A percentile compares a stretch with the other conserved stretches of the same genome.
phyloP scores from a whole-genome alignment of 2,113 vertebrate species.

The Chitala chitala region DNA sequence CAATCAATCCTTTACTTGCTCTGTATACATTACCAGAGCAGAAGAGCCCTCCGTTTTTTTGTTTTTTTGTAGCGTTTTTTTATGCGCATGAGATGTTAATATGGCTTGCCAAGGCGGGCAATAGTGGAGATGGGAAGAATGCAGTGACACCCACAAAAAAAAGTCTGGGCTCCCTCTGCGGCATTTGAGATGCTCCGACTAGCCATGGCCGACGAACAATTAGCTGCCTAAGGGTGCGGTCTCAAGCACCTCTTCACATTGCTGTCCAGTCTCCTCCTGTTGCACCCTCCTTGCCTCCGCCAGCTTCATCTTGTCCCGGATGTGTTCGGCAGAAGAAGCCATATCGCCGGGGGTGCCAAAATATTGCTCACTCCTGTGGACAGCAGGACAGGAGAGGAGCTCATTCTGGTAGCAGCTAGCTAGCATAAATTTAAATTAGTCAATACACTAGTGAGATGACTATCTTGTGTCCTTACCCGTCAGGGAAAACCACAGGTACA shows the following conservation, averaged over 20 bases:
- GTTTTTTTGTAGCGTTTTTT: no score
- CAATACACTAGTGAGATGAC: neutral
- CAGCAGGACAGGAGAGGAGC: no score
- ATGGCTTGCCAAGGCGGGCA: conserved; percentile 63
- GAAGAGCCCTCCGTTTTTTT: conserved; percentile 53
- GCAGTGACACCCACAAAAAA: conserved; percentile 35
- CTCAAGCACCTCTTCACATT: conserved; percentile 50
- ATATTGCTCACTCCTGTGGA: conserved; percentile 83
- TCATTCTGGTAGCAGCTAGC: neutral
- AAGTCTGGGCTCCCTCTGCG: conserved; percentile 5
- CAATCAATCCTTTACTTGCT: conserved; percentile 54
- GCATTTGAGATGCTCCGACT: conserved; percentile 25
- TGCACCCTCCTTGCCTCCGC: conserved; percentile 82
- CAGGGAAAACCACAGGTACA: conserved; percentile 88
- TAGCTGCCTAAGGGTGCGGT: conserved; percentile 64
- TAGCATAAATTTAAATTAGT: no score
- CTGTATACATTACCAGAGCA: conserved; percentile 16
- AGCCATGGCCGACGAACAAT: conserved; percentile 44
- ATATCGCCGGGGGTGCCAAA: conserved; percentile 91
- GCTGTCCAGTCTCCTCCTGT: conserved; percentile 37
- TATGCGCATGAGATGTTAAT: conserved; percentile 65
- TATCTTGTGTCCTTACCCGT: conserved; percentile 71
- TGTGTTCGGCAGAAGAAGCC: conserved; percentile 80
- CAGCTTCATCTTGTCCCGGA: conserved; percentile 89
- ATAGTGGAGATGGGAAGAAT: conserved; percentile 54